Base-by-base conservation (phyloP, 2,113 vertebrate genomes). In the Cephalopholis sonnerati region DNA sequence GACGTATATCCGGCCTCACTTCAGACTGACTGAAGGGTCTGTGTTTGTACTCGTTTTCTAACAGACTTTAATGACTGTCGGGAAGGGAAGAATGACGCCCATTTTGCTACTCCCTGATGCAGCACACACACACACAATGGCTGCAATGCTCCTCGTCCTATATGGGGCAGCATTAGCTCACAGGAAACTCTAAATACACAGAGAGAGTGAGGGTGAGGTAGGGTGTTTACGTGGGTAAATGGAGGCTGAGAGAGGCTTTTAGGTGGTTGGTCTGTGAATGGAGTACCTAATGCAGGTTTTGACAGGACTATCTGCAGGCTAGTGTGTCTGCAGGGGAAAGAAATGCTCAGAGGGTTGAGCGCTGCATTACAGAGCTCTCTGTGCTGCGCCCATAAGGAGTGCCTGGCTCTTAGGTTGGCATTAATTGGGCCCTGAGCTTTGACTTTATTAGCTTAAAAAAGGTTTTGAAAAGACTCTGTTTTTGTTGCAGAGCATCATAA, bases 191-290 rank as follows among this genome's bases (percentile, higher is more conserved):
- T 67, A 80, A 81, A 69, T 63, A 67, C 53, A 88, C 77, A 90
- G 50, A 77, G 53, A 84, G 66, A 48, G 39, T 27, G 62, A 62
- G 10, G 25, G 66, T 51, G 67, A 59, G 29, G 72, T 12, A 24
- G 27, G 16, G 58, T 81, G 81, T 77, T 86, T 67, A 84, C 64
- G 27, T 50, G 64, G 66, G 51, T 65, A 87, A 90, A 83, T 62
- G 82, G 80, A 87, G 36, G 62, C 57, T 78, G 61, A 66, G 72
- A 74, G 62, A 74, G 48, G 85, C 83, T 86, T 87, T 91, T 83
- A 81, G 53, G 48, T 24, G 59, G 27, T 27, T 54, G 50, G 39
- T 57, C 64, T 72, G n/a, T 69, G 57, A 64, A 70, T 62, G 51
- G 51, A 20, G 66, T 9, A 81, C n/a, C 65, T 78, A 77, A 83